phyloP scores from a whole-genome alignment of 2,888 invertebrate genomes.

The Tiphia femorata region DNA sequence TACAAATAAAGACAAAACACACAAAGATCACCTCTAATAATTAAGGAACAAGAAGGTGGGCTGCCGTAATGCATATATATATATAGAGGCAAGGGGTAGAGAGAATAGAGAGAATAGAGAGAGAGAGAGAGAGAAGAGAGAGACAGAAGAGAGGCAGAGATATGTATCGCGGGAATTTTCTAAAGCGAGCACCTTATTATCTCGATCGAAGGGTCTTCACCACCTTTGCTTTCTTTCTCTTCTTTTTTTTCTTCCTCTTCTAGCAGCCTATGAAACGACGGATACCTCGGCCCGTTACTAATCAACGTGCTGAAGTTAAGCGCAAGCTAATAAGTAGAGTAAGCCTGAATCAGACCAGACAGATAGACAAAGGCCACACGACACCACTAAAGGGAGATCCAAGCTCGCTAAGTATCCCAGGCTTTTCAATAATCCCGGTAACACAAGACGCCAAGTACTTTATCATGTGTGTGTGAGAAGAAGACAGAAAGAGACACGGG shows the following conservation, averaged over 20 bases:
- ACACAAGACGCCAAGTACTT: too few relatives aligned
- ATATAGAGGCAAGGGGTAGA: conserved; percentile 3
- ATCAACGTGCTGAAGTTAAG: conserved; percentile 31
- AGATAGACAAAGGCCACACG: conserved; percentile 40
- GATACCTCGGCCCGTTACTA: too few relatives aligned
- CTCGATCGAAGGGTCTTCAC: too few relatives aligned
- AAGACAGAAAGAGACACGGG: too few relatives aligned
- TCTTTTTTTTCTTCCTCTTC: too few relatives aligned
- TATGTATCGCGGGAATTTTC: too few relatives aligned
- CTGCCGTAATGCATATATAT: conserved; percentile 1
- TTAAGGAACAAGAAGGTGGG: not conserved
- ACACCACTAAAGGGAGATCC: conserved; percentile 38
- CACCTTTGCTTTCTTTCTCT: not conserved
- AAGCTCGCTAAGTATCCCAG: conserved; percentile 26
- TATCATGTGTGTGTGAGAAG: too few relatives aligned
- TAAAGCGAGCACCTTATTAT: too few relatives aligned
- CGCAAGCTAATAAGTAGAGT: conserved; percentile 43
- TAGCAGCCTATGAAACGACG: too few relatives aligned
- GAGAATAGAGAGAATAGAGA: too few relatives aligned
- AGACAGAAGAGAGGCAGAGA: too few relatives aligned
- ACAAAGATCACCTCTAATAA: conserved; percentile 45
- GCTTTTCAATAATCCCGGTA: too few relatives aligned
- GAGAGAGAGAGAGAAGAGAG: conserved; percentile 9
- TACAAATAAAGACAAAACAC: conserved; percentile 63
- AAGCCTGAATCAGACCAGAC: conserved; percentile 41